Conservation (phyloP, 1,140 invertebrate genomes). For the Drosophila seguyi region DNA sequence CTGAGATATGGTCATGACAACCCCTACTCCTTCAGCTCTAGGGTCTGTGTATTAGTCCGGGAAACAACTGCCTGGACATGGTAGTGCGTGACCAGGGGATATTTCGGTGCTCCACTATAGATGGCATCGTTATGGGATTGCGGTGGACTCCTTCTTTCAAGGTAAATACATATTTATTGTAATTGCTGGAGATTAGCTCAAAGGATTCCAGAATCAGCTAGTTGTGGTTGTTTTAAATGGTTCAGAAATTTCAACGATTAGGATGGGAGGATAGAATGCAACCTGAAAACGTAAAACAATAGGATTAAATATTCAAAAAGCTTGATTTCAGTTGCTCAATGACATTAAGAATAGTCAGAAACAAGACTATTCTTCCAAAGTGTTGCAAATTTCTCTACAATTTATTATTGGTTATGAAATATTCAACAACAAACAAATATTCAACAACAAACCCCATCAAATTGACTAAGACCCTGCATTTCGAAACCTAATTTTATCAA, state of each 20-base stretch:
- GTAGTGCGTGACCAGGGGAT: conserved; percentile 38
- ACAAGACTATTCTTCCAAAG: too few species aligned
- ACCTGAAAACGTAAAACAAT: neutral
- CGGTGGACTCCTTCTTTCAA: conserved; percentile 2
- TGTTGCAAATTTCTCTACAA: neutral
- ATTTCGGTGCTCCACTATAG: conserved; percentile 37
- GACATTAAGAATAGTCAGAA: too few species aligned
- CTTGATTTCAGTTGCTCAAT: neutral
- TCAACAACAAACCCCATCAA: neutral
- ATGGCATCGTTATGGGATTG: conserved; percentile 40
- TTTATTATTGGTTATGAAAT: neutral
- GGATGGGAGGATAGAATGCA: neutral
- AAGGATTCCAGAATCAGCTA: neutral
- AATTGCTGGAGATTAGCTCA: conserved; percentile 26
- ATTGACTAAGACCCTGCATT: neutral
- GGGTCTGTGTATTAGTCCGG: conserved; percentile 53
- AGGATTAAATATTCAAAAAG: neutral
- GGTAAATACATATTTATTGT: conserved; percentile 25
- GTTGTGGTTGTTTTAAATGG: neutral
- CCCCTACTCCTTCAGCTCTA: conserved; percentile 5
- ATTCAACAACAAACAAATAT: neutral
- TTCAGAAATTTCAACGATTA: neutral
- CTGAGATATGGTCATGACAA: conserved; percentile 57
- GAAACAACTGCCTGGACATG: conserved; percentile 58
- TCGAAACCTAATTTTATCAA: neutral